Evolutionary conservation across 2,113 vertebrate genomes (phyloP).

Genomic region (Nyctibius bracteatus): DNA sequence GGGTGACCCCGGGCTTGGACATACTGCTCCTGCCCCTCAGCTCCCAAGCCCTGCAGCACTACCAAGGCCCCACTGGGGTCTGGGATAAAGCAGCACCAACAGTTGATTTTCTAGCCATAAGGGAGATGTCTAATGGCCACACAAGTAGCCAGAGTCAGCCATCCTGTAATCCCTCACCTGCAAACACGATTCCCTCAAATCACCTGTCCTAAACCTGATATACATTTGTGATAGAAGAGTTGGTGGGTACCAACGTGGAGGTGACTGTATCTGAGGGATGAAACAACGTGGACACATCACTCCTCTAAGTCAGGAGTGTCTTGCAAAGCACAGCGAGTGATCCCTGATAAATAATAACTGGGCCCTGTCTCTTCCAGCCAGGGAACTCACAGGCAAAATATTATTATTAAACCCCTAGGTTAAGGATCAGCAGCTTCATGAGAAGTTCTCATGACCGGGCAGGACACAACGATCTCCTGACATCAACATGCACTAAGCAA

Average conservation of each 20-base stretch:
- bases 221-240: not conserved
- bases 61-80: fast-evolving
- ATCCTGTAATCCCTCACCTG: not conserved
- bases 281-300: fast-evolving
- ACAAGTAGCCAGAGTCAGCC: not conserved
- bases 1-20: too few species aligned
- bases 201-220: not conserved
- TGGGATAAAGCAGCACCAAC: not conserved
- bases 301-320: not conserved
- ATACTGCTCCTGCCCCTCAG: not conserved
- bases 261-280: not conserved
- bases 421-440: not conserved
- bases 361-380: not conserved
- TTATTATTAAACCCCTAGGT: not conserved
- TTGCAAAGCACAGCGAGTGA: not conserved
- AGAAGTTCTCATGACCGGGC: not conserved
- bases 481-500: not conserved
- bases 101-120: not conserved
- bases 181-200: not conserved
- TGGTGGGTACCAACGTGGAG: not conserved
- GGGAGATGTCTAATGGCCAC: not conserved
- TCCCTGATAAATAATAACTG: not conserved
- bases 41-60: not conserved
- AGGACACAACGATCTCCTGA: not conserved
- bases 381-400: not conserved